Conservation (phyloP, 2,888 invertebrate genomes). For the Pseudanteris insignis region DNA sequence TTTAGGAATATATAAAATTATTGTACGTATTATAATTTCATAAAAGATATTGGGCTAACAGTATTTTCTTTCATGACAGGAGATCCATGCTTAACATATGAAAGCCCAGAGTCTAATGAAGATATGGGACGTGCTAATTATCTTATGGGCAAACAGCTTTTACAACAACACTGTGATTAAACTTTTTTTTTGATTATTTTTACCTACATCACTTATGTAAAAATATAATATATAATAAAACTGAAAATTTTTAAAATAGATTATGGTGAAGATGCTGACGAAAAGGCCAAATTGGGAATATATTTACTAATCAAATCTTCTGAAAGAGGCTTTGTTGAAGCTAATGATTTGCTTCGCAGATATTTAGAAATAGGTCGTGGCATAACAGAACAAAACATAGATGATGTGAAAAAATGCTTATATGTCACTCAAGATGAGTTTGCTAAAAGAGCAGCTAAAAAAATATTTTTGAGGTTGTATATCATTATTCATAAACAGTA, state of each 20-base stretch:
- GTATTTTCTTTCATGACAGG: too few species aligned
- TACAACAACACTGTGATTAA: constrained; percentile 77
- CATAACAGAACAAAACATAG: constrained; percentile 77
- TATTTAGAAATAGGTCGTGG: constrained; percentile 79
- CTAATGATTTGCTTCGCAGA: constrained; percentile 80
- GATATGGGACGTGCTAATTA: too few species aligned
- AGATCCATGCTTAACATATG: too few species aligned
- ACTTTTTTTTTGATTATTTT: neutral
- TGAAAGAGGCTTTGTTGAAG: constrained; percentile 89
- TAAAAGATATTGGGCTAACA: too few species aligned
- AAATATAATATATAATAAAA: neutral
- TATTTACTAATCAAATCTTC: constrained; percentile 94
- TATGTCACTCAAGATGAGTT: constrained; percentile 87
- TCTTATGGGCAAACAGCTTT: constrained; percentile 83
- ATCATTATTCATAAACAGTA: too few species aligned
- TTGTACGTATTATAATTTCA: too few species aligned
- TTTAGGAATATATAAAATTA: neutral
- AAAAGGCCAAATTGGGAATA: constrained; percentile 80
- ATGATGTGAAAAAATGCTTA: constrained; percentile 81
- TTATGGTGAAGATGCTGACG: constrained; percentile 75
- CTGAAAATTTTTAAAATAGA: too few species aligned
- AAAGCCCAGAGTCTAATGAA: constrained; percentile 89
- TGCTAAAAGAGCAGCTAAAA: constrained; percentile 85
- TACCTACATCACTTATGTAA: neutral
- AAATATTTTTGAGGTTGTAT: constrained; percentile 82